A percentile compares a stretch with the other conserved stretches of the same genome.
Conservation (phyloP, 2,888 invertebrate genomes). For the Lithophane semibrunnea region DNA sequence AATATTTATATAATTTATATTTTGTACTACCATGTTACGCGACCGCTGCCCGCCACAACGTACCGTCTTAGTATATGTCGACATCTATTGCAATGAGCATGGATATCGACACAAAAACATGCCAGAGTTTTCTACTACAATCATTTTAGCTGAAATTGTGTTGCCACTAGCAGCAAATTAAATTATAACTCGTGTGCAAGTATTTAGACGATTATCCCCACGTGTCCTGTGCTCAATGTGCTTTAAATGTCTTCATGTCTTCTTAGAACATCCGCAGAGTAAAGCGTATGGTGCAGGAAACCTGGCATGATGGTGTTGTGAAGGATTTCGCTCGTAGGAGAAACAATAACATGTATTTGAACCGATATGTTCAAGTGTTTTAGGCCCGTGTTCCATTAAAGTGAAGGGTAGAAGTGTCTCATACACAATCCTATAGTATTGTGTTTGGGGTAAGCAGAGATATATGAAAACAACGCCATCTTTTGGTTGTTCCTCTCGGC, state of each 20-base stretch:
- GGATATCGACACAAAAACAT: neutral
- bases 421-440: too few species aligned
- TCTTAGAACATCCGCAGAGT: neutral
- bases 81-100: neutral
- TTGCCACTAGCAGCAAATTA: neutral
- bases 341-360: neutral
- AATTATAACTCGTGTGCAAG: neutral
- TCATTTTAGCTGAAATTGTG: neutral
- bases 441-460: neutral
- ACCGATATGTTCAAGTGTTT: too few species aligned
- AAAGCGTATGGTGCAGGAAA: neutral
- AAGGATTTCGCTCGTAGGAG: neutral
- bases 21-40: conserved; percentile 65
- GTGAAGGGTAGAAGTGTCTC: too few species aligned
- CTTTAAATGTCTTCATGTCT: conserved; percentile 30
- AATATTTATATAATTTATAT: conserved; percentile 71
- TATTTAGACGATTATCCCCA: conserved; percentile 12
- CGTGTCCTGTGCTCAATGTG: conserved; percentile 24
- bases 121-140: conserved; percentile 16
- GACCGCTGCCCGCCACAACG: conserved; percentile 13
- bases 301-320: neutral
- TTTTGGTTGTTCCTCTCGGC: neutral
- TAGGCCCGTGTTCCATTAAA: too few species aligned
- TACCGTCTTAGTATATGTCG: conserved; percentile 1
- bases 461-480: neutral